Percentiles rank a stretch among this genome's conserved stretches.
Evolutionary conservation across 1,140 invertebrate species (phyloP).

Genomic region (Magallana ariakensis): DNA sequence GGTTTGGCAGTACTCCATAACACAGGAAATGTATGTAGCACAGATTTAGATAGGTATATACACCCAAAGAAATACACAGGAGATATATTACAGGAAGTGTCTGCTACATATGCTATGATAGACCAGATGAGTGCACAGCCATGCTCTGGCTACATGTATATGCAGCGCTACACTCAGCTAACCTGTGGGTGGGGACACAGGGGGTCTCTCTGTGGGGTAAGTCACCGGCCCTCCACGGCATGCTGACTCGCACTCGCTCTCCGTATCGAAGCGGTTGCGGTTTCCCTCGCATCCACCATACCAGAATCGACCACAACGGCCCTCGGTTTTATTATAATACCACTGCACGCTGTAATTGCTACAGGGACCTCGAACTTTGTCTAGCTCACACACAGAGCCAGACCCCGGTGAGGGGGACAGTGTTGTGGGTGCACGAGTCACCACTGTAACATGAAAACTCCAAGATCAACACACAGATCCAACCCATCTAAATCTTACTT

Average conservation of each 20-base stretch:
- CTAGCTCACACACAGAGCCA: neutral
- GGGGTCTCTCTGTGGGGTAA: slow-evolving; percentile 14
- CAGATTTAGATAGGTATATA: neutral
- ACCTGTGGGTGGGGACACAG: neutral
- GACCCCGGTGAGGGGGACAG: neutral
- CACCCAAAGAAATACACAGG: neutral
- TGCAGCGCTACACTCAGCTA: neutral
- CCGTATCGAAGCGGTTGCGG: slow-evolving; percentile 86
- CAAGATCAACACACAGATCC: slow-evolving; percentile 15
- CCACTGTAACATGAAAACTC: slow-evolving; percentile 19
- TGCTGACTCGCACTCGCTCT: slow-evolving; percentile 87
- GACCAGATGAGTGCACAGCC: slow-evolving; percentile 10
- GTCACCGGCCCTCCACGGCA: slow-evolving; percentile 11
- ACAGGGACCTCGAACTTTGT: slow-evolving; percentile 84
- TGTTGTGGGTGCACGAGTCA: slow-evolving; percentile 9
- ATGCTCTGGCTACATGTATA: slow-evolving; percentile 15
- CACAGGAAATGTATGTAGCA: neutral
- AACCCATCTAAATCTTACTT: neutral
- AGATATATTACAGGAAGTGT: neutral
- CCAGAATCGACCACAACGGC: slow-evolving; percentile 95
- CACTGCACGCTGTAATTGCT: slow-evolving; percentile 87
- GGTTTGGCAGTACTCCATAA: neutral
- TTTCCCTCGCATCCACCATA: slow-evolving; percentile 95
- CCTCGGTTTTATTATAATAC: slow-evolving; percentile 87
- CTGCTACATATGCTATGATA: neutral